Conservation (phyloP, 2,888 invertebrate species). For the Spodoptera picta region DNA sequence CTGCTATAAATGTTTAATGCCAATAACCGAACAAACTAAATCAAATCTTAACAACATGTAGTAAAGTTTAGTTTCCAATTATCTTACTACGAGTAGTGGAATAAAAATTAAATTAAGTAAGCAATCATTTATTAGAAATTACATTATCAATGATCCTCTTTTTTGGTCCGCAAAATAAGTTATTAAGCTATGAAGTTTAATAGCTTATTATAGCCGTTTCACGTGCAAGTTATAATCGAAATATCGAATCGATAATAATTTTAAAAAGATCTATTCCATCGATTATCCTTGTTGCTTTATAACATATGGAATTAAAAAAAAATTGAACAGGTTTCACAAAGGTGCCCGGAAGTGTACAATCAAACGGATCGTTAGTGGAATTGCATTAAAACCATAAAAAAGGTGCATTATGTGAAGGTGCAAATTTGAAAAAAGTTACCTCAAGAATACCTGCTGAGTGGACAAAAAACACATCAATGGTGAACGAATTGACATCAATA, state of each 20-base stretch:
- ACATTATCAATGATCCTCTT: slow-evolving; percentile 24
- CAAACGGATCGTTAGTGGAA: slow-evolving; percentile 79
- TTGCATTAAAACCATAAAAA: slow-evolving; percentile 78
- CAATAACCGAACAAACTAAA: slow-evolving; percentile 7
- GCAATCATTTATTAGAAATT: slow-evolving; percentile 27
- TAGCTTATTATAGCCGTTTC: slow-evolving; percentile 15
- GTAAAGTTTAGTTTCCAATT: slow-evolving; percentile 15
- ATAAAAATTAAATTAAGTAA: slow-evolving; percentile 34
- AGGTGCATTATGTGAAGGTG: slow-evolving; percentile 75
- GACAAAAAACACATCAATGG: slow-evolving; percentile 72
- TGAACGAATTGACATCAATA: slow-evolving; percentile 74
- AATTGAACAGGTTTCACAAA: slow-evolving; percentile 57
- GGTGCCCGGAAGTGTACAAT: slow-evolving; percentile 75
- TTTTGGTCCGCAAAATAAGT: slow-evolving; percentile 32
- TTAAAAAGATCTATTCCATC: slow-evolving; percentile 19
- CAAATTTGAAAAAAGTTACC: slow-evolving; percentile 76
- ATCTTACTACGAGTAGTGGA: not conserved
- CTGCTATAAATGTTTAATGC: slow-evolving; percentile 47
- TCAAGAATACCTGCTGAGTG: slow-evolving; percentile 61
- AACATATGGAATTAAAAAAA: slow-evolving; percentile 56
- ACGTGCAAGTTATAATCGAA: slow-evolving; percentile 31
- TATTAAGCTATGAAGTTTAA: slow-evolving; percentile 27
- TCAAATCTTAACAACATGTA: slow-evolving; percentile 7
- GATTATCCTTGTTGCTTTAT: slow-evolving; percentile 44
- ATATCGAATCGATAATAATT: slow-evolving; percentile 15